phyloP scores from a whole-genome alignment of 2,888 invertebrate genomes.

The Drosophila anomelani region DNA sequence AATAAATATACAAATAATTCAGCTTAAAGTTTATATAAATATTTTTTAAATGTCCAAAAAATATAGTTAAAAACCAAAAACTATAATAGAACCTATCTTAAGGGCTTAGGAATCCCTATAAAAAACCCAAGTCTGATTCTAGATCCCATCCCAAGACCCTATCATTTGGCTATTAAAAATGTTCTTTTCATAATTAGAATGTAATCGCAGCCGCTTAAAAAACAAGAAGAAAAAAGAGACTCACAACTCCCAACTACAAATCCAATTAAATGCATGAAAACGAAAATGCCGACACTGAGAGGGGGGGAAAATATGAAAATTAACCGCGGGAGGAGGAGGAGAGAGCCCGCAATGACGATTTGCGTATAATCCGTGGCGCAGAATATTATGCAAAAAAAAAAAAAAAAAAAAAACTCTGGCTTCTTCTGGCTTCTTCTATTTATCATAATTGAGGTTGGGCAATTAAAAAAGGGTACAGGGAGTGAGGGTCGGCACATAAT shows the following conservation, averaged over 20 bases:
- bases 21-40: not conserved
- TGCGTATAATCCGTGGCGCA: slow-evolving; percentile 69
- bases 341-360: slow-evolving; percentile 56
- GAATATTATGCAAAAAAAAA: slow-evolving; percentile 62
- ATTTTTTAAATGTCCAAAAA: too few relatives aligned
- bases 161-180: slow-evolving; percentile 65
- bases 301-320: slow-evolving; percentile 35
- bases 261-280: slow-evolving; percentile 72
- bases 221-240: not conserved
- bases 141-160: not conserved
- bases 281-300: slow-evolving; percentile 45
- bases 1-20: not conserved
- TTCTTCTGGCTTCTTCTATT: slow-evolving; percentile 35
- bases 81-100: not conserved
- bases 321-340: slow-evolving; percentile 18
- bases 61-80: not conserved
- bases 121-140: too few relatives aligned
- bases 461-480: slow-evolving; percentile 55
- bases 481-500: slow-evolving; percentile 43
- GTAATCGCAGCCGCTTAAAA: slow-evolving; percentile 55
- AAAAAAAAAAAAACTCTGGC: too few relatives aligned
- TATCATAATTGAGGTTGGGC: slow-evolving; percentile 68
- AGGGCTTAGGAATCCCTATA: not conserved
- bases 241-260: slow-evolving; percentile 9
- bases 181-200: slow-evolving; percentile 64